A percentile compares a stretch with the other conserved stretches of the same genome.
phyloP scores from a whole-genome alignment of 2,797 vertebrate species.

The Taeniopygia guttata region DNA sequence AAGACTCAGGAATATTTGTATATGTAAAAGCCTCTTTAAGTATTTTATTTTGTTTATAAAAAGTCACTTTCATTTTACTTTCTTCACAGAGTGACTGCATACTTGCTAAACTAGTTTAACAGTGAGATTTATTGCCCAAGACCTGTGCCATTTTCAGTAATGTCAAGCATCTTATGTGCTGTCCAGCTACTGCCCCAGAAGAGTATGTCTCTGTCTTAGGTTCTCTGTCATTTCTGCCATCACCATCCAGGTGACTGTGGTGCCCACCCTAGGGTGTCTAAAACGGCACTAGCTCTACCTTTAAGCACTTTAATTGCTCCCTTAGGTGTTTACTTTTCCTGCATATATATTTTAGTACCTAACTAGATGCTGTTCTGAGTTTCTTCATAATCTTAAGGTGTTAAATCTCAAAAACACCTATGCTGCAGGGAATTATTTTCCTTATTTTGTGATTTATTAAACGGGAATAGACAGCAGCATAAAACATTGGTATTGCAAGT shows the following conservation, averaged over 20 bases:
- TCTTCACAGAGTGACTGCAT: neutral
- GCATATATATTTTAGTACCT: neutral
- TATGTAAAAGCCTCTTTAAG: neutral
- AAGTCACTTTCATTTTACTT: neutral
- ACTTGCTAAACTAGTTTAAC: neutral
- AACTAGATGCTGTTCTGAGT: neutral
- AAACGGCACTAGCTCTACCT: neutral
- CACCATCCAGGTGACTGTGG: neutral
- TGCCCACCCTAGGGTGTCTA: neutral
- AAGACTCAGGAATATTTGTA: neutral
- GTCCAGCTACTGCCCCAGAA: neutral
- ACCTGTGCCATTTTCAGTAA: neutral
- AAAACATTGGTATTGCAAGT: neutral
- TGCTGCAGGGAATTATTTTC: neutral
- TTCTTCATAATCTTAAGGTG: neutral
- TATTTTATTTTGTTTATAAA: neutral
- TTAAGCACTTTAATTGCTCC: neutral
- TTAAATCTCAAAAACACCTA: neutral
- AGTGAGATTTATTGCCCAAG: neutral
- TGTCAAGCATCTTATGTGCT: neutral
- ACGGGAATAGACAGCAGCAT: neutral
- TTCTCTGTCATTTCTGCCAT: neutral
- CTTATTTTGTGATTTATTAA: neutral
- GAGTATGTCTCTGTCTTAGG: neutral
- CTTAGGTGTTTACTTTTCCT: neutral